Evolutionary conservation across 2,888 invertebrate species (phyloP).

Genomic region (Plebejus melissa): DNA sequence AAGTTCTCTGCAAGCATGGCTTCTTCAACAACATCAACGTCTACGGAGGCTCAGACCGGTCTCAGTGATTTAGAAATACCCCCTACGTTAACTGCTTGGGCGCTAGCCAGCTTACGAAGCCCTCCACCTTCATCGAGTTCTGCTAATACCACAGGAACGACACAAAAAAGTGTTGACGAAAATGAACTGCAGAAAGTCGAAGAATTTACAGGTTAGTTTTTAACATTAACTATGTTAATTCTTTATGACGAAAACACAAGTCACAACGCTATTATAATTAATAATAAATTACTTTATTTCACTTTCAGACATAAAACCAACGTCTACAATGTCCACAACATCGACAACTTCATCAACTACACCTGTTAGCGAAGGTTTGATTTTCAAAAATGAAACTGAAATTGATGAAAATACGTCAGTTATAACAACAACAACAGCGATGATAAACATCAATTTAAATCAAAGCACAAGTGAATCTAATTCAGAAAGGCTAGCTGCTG

Average conservation of each 20-base stretch:
- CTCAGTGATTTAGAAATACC: slow-evolving; percentile 66
- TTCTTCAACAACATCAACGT: slow-evolving; percentile 48
- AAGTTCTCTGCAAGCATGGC: slow-evolving; percentile 46
- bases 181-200: slow-evolving; percentile 70
- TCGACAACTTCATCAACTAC: slow-evolving; percentile 47
- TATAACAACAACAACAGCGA: slow-evolving; percentile 41
- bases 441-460: slow-evolving; percentile 41
- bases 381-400: slow-evolving; percentile 54
- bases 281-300: slow-evolving; percentile 21
- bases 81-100: slow-evolving; percentile 74
- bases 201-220: slow-evolving; percentile 58
- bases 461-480: slow-evolving; percentile 48
- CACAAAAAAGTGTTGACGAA: slow-evolving; percentile 57
- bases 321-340: slow-evolving; percentile 44
- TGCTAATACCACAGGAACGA: slow-evolving; percentile 47
- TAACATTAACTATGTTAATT: background rate
- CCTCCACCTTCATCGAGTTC: slow-evolving; percentile 53
- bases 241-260: background rate
- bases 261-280: background rate
- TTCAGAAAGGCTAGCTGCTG: slow-evolving; percentile 56
- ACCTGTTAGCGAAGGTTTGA: slow-evolving; percentile 52
- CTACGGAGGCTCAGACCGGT: slow-evolving; percentile 49
- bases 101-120: slow-evolving; percentile 67
- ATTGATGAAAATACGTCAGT: slow-evolving; percentile 55
- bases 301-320: slow-evolving; percentile 61